phyloP scores from a whole-genome alignment of 1,140 invertebrate genomes.

The Diorhabda carinulata region DNA sequence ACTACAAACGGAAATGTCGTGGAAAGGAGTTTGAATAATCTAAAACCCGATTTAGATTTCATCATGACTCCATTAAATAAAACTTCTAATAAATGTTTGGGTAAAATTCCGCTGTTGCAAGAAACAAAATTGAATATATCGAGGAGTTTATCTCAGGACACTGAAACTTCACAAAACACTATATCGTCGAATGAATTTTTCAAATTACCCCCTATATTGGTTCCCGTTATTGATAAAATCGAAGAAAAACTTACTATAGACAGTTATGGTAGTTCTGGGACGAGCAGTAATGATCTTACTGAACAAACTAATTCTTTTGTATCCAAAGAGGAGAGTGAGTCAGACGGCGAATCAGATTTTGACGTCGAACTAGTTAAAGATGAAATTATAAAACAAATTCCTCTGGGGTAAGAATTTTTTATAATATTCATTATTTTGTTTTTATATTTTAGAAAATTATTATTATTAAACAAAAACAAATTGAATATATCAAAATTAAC shows the following conservation, averaged over 20 bases:
- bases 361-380: not conserved
- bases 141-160: constrained; percentile 56
- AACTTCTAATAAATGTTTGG: constrained; percentile 13
- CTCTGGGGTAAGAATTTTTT: not conserved
- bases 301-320: constrained; percentile 22
- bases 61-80: constrained; percentile 40
- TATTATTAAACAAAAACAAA: no score
- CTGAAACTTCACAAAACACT: constrained; percentile 51
- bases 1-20: constrained; percentile 30
- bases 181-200: constrained; percentile 51
- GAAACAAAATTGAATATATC: constrained; percentile 34
- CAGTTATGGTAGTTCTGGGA: constrained; percentile 59
- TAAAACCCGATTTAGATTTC: constrained; percentile 42
- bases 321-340: constrained; percentile 24
- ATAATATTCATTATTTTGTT: not conserved
- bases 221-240: constrained; percentile 53
- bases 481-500: no score
- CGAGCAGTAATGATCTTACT: constrained; percentile 31
- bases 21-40: constrained; percentile 35
- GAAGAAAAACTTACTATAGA: constrained; percentile 52
- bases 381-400: not conserved
- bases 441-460: not conserved
- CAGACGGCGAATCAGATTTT: constrained; percentile 23
- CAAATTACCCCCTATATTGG: constrained; percentile 65
- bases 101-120: constrained; percentile 36